These are phyloP conservation scores for Sesia bembeciformis DNA, from an alignment of 2,888 invertebrate genomes.

Conservation along the genomic window DNA sequence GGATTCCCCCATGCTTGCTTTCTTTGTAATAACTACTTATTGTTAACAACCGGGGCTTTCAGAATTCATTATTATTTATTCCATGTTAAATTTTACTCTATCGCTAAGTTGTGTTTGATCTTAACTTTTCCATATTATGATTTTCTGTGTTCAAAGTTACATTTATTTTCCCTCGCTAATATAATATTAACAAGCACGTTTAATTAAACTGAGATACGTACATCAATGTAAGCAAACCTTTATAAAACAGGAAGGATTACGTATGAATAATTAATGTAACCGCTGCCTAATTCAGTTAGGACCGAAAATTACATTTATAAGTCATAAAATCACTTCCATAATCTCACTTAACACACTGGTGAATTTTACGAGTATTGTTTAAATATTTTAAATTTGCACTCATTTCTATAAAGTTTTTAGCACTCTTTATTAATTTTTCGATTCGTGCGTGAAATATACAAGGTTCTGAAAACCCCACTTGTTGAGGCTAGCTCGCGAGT, in stretches of 20 bases:
- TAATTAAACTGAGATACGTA: not conserved
- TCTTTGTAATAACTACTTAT: too few species aligned
- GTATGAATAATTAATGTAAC: slow-evolving; percentile 20
- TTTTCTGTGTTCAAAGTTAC: not conserved
- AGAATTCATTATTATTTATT: too few species aligned
- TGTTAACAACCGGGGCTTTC: too few species aligned
- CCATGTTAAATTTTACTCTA: too few species aligned
- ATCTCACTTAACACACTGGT: slow-evolving; percentile 8
- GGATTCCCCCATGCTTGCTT: too few species aligned
- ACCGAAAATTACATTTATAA: slow-evolving; percentile 9
- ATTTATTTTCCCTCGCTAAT: not conserved
- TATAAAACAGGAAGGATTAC: slow-evolving; percentile 7
- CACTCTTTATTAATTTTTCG: not conserved
- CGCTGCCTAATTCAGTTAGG: slow-evolving; percentile 15
- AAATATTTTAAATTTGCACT: not conserved
- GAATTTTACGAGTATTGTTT: too few species aligned
- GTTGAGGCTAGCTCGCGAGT: slow-evolving; percentile 38
- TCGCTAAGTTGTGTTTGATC: too few species aligned
- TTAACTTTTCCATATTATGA: not conserved
- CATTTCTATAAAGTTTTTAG: slow-evolving; percentile 5
- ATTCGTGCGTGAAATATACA: not conserved
- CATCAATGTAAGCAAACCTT: not conserved
- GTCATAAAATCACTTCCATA: slow-evolving; percentile 5
- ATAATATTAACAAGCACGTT: not conserved
- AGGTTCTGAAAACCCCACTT: slow-evolving; percentile 32